Percentiles rank a stretch among this genome's conserved stretches.
phyloP scores from a whole-genome alignment of 2,888 invertebrate species.

The Acronicta alni region DNA sequence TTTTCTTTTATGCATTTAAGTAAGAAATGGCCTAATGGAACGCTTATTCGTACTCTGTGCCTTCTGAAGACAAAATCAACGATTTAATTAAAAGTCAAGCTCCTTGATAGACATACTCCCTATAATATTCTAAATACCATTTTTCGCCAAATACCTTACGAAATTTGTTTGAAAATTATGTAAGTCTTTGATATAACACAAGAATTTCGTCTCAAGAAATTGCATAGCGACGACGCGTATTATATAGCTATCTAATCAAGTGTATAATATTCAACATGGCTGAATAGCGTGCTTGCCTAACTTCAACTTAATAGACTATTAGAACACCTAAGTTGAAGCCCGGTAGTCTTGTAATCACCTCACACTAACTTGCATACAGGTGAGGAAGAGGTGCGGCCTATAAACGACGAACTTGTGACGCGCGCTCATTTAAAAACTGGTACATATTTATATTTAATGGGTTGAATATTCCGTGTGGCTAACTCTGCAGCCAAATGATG shows the following conservation, averaged over 20 bases:
- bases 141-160: not conserved
- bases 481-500: no score
- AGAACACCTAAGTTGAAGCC: constrained; percentile 37
- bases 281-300: constrained; percentile 13
- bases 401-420: constrained; percentile 20
- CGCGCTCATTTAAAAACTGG: no score
- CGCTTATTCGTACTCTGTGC: no score
- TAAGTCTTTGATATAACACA: not conserved
- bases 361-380: constrained; percentile 26
- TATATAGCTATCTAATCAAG: constrained; percentile 27
- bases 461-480: no score
- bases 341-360: constrained; percentile 36
- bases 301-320: constrained; percentile 47
- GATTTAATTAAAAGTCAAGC: no score
- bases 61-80: no score
- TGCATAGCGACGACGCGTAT: constrained; percentile 8
- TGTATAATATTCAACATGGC: constrained; percentile 13
- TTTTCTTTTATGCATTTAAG: no score
- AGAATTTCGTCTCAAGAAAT: constrained; percentile 22
- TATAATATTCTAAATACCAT: not conserved
- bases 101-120: not conserved
- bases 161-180: not conserved
- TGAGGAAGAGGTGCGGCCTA: constrained; percentile 15
- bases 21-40: no score
- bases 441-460: no score